These are phyloP conservation scores for Eulemur mongoz DNA, from an alignment of 2,797 vertebrate species.

Conservation along the genomic window DNA sequence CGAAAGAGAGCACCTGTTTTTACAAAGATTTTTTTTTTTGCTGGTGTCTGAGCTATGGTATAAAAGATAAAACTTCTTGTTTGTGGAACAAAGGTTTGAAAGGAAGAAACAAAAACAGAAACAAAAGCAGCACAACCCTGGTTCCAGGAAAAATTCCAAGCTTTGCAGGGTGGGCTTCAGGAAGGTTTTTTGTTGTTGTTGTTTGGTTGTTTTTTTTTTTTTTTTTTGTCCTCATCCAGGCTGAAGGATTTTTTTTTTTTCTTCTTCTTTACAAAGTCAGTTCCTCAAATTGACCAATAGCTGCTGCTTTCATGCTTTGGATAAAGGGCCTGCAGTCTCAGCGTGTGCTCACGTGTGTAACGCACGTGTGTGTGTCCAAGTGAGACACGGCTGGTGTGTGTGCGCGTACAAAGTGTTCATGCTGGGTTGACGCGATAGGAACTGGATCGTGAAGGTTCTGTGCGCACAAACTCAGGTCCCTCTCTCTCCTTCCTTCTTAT, in stretches of 20 bases:
- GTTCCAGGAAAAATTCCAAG: conserved; percentile 87
- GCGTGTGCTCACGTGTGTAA: conserved; percentile 56
- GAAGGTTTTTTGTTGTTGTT: conserved; percentile 53
- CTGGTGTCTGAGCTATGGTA: conserved; percentile 71
- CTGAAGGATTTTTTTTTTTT: conserved; percentile 91
- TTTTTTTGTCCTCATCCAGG: conserved; percentile 80
- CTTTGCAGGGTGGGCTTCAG: conserved; percentile 74
- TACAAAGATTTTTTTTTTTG: conserved; percentile 10
- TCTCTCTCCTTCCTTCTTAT: background rate
- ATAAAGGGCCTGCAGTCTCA: conserved; percentile 81
- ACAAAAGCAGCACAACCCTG: background rate
- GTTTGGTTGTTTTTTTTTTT: conserved; percentile 79
- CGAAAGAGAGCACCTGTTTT: conserved; percentile 68
- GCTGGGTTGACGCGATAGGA: conserved; percentile 88
- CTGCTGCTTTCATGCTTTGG: conserved; percentile 93
- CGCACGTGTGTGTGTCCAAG: background rate
- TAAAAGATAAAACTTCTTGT: conserved; percentile 39
- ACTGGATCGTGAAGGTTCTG: conserved; percentile 84
- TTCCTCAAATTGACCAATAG: conserved; percentile 97
- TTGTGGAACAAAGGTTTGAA: conserved; percentile 58
- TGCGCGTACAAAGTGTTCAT: conserved; percentile 72
- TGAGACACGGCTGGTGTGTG: background rate
- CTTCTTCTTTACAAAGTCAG: conserved; percentile 82
- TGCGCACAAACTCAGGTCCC: conserved; percentile 77
- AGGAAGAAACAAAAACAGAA: background rate